Base-by-base conservation (phyloP, 2,797 vertebrate species). In the Hemibagrus guttatus region DNA sequence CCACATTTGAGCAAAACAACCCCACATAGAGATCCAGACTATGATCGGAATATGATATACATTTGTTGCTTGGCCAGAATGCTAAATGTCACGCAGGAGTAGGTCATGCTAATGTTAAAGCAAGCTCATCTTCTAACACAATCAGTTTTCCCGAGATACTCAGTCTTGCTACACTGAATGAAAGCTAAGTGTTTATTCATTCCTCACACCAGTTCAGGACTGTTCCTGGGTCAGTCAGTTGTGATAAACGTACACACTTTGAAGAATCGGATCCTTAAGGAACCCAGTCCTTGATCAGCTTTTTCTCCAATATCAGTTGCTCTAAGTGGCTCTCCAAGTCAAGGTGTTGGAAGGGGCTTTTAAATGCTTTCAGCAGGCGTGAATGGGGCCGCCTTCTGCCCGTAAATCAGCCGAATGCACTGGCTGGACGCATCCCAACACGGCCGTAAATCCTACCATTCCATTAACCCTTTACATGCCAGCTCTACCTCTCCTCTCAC, bases 331-430 rank as follows among this genome's bases (percentile, higher is more conserved):
- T 93, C 90, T 90, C 91, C 92, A 86, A 93, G 93, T 93, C 91
- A 89, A 87, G 90, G 93, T 92, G 88, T 92, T 84, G 66, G 87
- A 89, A 16, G 58, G 88, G 89, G 87, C 91, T 93, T 94, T 95
- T 92, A 95, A 94, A 96, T 94, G 94, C 93, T 94, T 96, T 95
- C 94, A 95, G 92, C 95, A 95, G 94, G 93, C 93, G 85, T 92
- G 91, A 93, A 92, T 92, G 91, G 81, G 91, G 90, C 92, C 94
- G 93, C 91, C 91, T 66, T 64, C 88, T 91, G 91, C 91, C 93
- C 92, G 93, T 96, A 96, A 96, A 96, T 96, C 95, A 95, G 87
- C 90, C 89, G 91, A 95, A 94, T 94, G 93, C 93, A 93, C 94
- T 90, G 91, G 92, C 94, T 88, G 91, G 93, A 89, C 90, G 91